Conservation (phyloP, 30 jellyfish, hydroid and myxozoan genomes). For the Aurelia aurita region DNA sequence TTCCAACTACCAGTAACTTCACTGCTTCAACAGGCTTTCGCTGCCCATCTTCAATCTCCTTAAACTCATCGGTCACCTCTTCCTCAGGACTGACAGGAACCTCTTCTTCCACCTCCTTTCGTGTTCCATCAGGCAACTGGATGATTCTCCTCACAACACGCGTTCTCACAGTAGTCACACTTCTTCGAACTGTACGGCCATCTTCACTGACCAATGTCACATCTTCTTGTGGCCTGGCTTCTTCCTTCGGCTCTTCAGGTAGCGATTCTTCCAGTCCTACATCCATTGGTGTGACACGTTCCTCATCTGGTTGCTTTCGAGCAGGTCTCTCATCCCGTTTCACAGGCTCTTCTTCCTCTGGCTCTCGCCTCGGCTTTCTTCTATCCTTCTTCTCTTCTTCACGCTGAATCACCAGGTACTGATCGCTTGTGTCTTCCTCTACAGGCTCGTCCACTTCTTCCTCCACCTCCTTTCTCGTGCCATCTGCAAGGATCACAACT, state of each 20-base stretch:
- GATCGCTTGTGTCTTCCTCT: slow-evolving; percentile 4
- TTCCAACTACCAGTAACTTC: not conserved
- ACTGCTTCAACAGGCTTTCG: slow-evolving; percentile 5
- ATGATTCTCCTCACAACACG: slow-evolving; percentile 80
- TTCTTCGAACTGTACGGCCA: slow-evolving; percentile 69
- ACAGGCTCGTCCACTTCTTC: slow-evolving; percentile 64
- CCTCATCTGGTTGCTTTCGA: slow-evolving; percentile 16
- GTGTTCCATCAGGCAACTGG: slow-evolving; percentile 83
- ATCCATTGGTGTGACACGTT: slow-evolving; percentile 15
- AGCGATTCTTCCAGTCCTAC: slow-evolving; percentile 55
- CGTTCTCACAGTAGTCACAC: slow-evolving; percentile 69
- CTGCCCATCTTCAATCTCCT: slow-evolving; percentile 20
- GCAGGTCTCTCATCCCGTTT: not conserved
- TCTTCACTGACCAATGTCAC: slow-evolving; percentile 37
- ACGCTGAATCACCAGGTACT: slow-evolving; percentile 21
- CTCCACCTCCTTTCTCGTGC: slow-evolving; percentile 67
- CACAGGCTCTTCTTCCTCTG: slow-evolving; percentile 12
- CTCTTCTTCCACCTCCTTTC: slow-evolving; percentile 84
- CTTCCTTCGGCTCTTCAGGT: slow-evolving; percentile 13
- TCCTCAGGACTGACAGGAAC: slow-evolving; percentile 68
- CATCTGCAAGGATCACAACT: slow-evolving; percentile 64
- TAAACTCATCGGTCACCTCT: slow-evolving; percentile 18
- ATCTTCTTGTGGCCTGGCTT: not conserved
- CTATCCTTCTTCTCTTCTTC: slow-evolving; percentile 13
- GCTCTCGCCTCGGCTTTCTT: slow-evolving; percentile 1